Evolutionary conservation across 2,888 invertebrate species (phyloP).

Genomic region (Diadegma fenestrale): DNA sequence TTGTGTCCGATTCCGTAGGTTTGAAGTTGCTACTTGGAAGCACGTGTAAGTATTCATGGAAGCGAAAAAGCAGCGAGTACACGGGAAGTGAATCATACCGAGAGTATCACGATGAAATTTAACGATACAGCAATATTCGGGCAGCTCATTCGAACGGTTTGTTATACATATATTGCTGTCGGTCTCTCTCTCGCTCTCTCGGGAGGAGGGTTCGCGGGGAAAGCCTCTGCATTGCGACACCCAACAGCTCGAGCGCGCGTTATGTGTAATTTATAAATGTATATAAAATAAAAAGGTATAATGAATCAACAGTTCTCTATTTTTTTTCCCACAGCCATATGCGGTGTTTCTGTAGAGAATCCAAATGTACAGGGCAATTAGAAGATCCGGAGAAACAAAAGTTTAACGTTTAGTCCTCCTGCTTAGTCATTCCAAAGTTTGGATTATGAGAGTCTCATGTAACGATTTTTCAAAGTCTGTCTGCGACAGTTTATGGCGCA

Average conservation of each 20-base stretch:
- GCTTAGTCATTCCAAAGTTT: background rate
- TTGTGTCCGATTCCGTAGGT: background rate
- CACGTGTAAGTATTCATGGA: background rate
- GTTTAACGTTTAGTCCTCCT: slow-evolving; percentile 55
- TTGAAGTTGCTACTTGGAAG: background rate
- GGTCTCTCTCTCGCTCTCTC: slow-evolving; percentile 1
- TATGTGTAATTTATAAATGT: slow-evolving; percentile 28
- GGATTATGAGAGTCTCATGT: background rate
- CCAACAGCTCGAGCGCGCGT: slow-evolving; percentile 49
- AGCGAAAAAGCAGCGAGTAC: background rate
- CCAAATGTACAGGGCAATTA: slow-evolving; percentile 67
- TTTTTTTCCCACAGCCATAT: background rate
- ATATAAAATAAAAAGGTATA: slow-evolving; percentile 3
- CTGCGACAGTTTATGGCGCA: background rate
- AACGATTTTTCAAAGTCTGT: slow-evolving; percentile 50
- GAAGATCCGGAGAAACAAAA: slow-evolving; percentile 54
- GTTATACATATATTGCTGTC: slow-evolving; percentile 2
- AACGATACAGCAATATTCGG: slow-evolving; percentile 4
- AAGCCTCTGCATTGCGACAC: slow-evolving; percentile 67
- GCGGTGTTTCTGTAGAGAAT: slow-evolving; percentile 37
- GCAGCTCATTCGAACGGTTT: background rate
- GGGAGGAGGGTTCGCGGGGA: background rate
- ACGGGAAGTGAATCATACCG: slow-evolving; percentile 2
- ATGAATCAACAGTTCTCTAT: background rate
- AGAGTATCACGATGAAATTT: slow-evolving; percentile 3